Conservation (phyloP, 1,140 invertebrate genomes). For the Goniozus legneri region DNA sequence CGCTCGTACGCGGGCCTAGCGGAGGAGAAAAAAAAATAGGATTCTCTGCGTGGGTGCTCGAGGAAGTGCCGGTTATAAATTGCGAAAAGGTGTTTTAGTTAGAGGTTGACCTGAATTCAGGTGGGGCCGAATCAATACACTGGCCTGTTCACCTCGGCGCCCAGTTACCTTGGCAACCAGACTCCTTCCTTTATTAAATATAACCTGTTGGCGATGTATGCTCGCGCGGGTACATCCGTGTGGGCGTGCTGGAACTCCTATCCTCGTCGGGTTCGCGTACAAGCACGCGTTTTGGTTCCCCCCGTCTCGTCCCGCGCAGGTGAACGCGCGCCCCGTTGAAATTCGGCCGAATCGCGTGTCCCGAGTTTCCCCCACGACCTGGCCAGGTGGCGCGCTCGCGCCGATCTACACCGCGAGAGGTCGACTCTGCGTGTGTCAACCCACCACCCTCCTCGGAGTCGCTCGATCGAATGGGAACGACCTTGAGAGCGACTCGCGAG, state of each 20-base stretch:
- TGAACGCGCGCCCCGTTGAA: too few relatives aligned
- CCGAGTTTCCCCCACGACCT: conserved; percentile 9
- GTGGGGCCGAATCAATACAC: conserved; percentile 54
- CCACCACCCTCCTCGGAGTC: too few relatives aligned
- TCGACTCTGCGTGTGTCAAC: background rate
- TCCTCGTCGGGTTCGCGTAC: background rate
- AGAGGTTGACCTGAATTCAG: conserved; percentile 56
- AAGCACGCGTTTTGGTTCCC: background rate
- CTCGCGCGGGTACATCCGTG: too few relatives aligned
- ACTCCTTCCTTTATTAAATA: conserved; percentile 54
- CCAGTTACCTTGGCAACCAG: conserved; percentile 50
- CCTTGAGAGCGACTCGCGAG: conserved; percentile 3
- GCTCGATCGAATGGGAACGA: too few relatives aligned
- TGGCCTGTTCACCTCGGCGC: conserved; percentile 51
- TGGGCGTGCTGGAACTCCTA: too few relatives aligned
- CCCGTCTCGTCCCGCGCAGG: too few relatives aligned
- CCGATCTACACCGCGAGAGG: background rate
- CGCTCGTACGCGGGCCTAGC: too few relatives aligned
- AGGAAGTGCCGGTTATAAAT: conserved; percentile 21
- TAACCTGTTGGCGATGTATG: conserved; percentile 33
- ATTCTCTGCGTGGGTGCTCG: background rate
- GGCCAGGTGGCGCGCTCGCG: background rate
- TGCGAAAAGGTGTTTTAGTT: conserved; percentile 49
- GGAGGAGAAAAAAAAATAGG: background rate
- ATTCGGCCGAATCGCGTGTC: too few relatives aligned